Base-by-base conservation (phyloP, 2,113 vertebrate species). In the Leucoraja erinaceus region DNA sequence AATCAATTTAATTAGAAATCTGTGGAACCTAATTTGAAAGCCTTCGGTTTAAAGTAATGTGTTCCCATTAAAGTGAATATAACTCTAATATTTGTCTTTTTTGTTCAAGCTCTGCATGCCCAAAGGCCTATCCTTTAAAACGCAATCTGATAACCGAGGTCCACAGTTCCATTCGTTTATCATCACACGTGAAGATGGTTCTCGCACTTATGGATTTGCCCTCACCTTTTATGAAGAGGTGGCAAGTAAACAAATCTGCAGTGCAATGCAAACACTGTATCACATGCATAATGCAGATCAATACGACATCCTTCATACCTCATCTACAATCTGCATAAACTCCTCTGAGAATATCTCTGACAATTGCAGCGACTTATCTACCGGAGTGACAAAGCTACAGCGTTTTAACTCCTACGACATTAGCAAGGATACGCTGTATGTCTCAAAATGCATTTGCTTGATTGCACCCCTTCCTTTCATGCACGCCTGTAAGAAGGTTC, bases 171-270 rank as follows among this genome's bases (percentile, higher is more conserved):
- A 99, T 96, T 98, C 98, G 54, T 99, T 98, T 86, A 99, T 99
- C 95, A 99, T 99, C 95, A 99, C 98, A 81, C 97, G 99, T 93
- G 99, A 99, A 96, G 99, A 99, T 93, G 99, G 99, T 95, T 99
- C 99, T 22, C 97, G 98, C 94, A 99, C 98, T 93, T 99, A 99
- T 93, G 99, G 99, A 93, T 99, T 99, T 93, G 97, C 99, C 66
- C 98, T 99, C 95, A 99, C 98, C 0, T 99, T 99, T 96, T 99
- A 98, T 88, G 98, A 99, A 95, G 99, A 99, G 94, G 99, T 99
- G 96, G 98, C 98, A 94, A 99, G 98, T 95, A 98, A 98, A 95
- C 98, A 99, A 97, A 99, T 99, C 96, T 99, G 99, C 96, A 99
- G 98, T 84, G 98, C 99, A 84, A 99, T 99, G 99, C 99, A 99